Evolutionary conservation across 2,113 vertebrate genomes (phyloP).

Genomic region (Lontra canadensis): DNA sequence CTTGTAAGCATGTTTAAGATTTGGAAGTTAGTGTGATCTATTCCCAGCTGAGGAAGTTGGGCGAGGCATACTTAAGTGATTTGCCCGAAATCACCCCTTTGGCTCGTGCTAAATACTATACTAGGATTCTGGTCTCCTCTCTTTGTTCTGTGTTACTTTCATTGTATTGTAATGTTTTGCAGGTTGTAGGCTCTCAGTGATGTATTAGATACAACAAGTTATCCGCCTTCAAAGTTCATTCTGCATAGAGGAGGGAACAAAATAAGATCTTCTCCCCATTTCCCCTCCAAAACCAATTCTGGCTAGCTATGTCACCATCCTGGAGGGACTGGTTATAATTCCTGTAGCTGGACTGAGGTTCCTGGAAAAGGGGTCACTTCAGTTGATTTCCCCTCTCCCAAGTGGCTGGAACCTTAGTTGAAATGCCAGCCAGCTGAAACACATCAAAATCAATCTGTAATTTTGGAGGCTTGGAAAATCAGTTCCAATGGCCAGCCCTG

Average conservation of each 20-base stretch:
- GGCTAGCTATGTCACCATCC: not conserved
- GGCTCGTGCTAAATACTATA: not conserved
- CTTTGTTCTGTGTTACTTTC: not conserved
- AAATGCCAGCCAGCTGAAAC: constrained; percentile 47
- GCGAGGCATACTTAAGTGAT: not conserved
- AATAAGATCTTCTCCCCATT: not conserved
- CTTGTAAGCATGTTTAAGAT: not conserved
- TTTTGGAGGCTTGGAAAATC: constrained; percentile 53
- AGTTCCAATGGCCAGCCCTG: not conserved
- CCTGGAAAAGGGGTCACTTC: constrained; percentile 29
- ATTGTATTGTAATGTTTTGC: not conserved
- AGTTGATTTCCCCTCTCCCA: not conserved
- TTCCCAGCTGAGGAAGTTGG: not conserved
- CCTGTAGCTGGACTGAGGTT: not conserved
- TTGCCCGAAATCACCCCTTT: not conserved
- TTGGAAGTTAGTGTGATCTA: not conserved
- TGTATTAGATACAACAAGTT: not conserved
- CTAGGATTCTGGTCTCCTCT: not conserved
- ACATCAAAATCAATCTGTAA: constrained; percentile 52
- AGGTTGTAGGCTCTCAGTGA: not conserved
- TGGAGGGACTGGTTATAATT: not conserved
- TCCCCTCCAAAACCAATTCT: not conserved
- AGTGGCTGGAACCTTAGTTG: constrained; percentile 15
- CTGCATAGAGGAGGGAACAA: not conserved
- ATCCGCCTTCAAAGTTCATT: not conserved